Evolutionary conservation across 1,140 invertebrate species (phyloP).

Genomic region (Caenorhabditis tropicalis): DNA sequence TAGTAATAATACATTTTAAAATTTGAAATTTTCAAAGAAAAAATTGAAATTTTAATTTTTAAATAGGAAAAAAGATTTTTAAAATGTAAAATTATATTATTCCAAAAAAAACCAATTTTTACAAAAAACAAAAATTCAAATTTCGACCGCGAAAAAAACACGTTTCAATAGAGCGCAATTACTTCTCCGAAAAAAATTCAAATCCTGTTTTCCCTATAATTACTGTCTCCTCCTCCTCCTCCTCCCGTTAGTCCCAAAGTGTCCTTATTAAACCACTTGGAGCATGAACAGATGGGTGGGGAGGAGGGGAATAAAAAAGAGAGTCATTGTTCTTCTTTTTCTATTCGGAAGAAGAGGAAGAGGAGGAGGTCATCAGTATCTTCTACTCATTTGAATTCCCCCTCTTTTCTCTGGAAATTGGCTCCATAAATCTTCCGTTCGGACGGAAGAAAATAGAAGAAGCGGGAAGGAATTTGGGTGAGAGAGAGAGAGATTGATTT

Average conservation of each 20-base stretch:
- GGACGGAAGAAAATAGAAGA: not conserved
- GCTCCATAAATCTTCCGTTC: constrained; percentile 11
- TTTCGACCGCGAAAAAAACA: no score
- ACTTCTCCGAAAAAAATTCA: no score
- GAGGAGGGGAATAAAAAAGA: not conserved
- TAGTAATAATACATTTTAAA: no score
- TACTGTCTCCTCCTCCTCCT: not conserved
- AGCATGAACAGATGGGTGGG: constrained; percentile 15
- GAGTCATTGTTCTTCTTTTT: not conserved
- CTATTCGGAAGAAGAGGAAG: not conserved
- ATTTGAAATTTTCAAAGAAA: no score
- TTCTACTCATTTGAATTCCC: not conserved
- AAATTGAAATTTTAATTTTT: no score
- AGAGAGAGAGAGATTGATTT: not conserved
- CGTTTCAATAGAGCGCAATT: no score
- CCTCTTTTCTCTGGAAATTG: constrained; percentile 17
- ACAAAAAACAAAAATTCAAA: no score
- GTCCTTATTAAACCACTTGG: constrained; percentile 9
- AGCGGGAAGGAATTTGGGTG: not conserved
- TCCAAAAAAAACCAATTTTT: no score
- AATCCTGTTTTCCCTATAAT: not conserved
- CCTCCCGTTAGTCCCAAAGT: no score
- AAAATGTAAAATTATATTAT: no score
- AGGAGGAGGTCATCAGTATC: not conserved
- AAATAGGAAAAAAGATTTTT: no score